These are phyloP conservation scores for Vannuccia rotundouncinata DNA, from an alignment of 2,888 invertebrate species.

Conservation along the genomic window DNA sequence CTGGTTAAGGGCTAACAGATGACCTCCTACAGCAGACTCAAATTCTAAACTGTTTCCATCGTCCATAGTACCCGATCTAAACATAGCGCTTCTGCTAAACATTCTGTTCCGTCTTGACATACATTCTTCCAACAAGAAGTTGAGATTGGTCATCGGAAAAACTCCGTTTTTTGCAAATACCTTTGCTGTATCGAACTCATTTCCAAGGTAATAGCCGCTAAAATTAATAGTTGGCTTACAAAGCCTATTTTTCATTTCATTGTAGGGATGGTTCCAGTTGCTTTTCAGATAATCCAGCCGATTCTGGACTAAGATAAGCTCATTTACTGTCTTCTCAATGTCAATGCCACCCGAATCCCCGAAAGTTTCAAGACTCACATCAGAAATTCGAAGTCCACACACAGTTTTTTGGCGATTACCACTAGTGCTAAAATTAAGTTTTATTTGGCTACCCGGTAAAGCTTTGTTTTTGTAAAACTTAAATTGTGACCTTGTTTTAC, in stretches of 20 bases:
- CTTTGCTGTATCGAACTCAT: background rate
- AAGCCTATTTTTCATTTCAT: background rate
- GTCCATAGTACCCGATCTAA: background rate
- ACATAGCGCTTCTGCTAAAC: background rate
- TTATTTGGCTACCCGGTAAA: background rate
- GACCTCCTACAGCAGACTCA: background rate
- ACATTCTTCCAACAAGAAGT: background rate
- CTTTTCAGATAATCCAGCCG: background rate
- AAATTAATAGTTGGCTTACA: background rate
- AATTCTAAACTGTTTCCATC: background rate
- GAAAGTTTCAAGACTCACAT: background rate
- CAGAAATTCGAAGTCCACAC: background rate
- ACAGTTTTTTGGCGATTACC: background rate
- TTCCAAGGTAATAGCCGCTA: background rate
- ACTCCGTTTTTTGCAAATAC: background rate
- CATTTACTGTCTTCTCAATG: background rate
- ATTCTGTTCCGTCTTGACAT: too few relatives aligned
- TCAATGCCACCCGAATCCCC: background rate
- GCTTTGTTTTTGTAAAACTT: background rate
- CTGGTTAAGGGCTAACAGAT: background rate
- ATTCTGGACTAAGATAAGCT: background rate
- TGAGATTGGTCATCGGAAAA: background rate
- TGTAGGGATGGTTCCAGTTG: background rate
- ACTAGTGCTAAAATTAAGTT: background rate
- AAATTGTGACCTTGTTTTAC: background rate